These are phyloP conservation scores for Cepphus grylle DNA, from an alignment of 2,113 vertebrate genomes.

Conservation along the genomic window DNA sequence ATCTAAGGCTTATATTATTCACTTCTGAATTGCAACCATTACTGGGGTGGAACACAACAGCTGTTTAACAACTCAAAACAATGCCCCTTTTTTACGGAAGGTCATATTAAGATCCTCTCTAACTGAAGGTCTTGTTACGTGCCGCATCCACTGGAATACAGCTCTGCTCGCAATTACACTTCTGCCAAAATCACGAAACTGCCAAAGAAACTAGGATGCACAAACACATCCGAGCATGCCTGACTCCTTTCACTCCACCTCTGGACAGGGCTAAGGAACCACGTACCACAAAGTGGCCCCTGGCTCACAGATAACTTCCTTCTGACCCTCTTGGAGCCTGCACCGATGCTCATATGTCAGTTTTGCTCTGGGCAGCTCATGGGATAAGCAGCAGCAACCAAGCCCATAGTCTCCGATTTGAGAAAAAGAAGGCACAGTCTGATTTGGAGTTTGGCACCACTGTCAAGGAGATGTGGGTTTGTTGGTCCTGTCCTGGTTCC, in stretches of 20 bases:
- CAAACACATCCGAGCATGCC: not conserved
- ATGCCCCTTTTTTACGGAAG: not conserved
- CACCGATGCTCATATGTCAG: not conserved
- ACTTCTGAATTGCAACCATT: conserved; percentile 21
- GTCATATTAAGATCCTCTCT: conserved; percentile 12
- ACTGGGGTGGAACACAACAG: conserved; percentile 32
- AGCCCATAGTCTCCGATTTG: not conserved
- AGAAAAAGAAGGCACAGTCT: not conserved
- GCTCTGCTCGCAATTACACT: not conserved
- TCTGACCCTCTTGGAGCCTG: not conserved
- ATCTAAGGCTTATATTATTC: conserved; percentile 16
- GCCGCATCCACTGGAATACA: not conserved
- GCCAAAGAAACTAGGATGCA: not conserved
- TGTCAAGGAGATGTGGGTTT: not conserved
- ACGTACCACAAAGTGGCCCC: not conserved
- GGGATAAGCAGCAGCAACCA: not conserved
- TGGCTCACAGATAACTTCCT: not conserved
- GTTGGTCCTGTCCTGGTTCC: not conserved
- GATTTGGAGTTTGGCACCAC: not conserved
- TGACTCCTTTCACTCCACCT: not conserved
- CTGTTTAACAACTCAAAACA: conserved; percentile 48
- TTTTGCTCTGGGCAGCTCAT: not conserved
- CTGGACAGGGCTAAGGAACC: not conserved
- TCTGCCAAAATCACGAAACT: not conserved
- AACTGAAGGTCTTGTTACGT: not conserved